A percentile compares a stretch with the other conserved stretches of the same genome.
phyloP scores from a whole-genome alignment of 1,140 invertebrate genomes.

The Phthorimaea operculella region DNA sequence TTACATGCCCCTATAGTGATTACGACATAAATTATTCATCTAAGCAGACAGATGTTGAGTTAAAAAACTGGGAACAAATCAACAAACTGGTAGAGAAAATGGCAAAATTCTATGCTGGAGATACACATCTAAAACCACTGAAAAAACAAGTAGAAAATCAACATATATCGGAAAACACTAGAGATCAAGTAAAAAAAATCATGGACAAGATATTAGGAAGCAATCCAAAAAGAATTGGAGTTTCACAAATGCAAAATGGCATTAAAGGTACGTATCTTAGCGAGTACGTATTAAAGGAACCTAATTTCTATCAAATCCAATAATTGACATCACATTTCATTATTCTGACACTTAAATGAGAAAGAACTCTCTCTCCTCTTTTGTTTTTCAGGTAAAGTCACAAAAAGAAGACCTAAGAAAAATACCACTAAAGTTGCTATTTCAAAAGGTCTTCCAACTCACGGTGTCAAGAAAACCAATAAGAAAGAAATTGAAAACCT shows the following conservation, averaged over 20 bases:
- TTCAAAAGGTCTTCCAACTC: neutral
- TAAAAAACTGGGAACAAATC: conserved; percentile 71
- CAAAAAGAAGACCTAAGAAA: conserved; percentile 22
- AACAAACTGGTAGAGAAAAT: conserved; percentile 66
- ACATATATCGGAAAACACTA: conserved; percentile 19
- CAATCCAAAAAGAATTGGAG: conserved; percentile 22
- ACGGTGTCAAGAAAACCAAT: too few relatives aligned
- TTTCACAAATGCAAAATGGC: conserved; percentile 33
- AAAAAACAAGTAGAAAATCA: conserved; percentile 9
- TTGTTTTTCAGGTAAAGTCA: conserved; percentile 22
- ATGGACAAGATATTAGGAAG: conserved; percentile 36
- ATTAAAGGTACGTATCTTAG: conserved; percentile 34
- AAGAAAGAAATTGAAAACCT: too few relatives aligned
- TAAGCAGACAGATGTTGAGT: conserved; percentile 70
- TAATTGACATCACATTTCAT: too few relatives aligned
- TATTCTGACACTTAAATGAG: too few relatives aligned
- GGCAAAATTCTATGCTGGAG: conserved; percentile 50
- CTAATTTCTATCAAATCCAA: too few relatives aligned
- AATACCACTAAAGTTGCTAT: neutral
- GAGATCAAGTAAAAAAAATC: conserved; percentile 38
- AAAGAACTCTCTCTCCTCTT: too few relatives aligned
- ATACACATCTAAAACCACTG: conserved; percentile 22
- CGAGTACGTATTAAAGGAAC: too few relatives aligned
- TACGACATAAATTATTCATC: conserved; percentile 70
- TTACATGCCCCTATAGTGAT: conserved; percentile 69